These are phyloP conservation scores for Sebastes reedi DNA, from an alignment of 2,797 vertebrate genomes.

Conservation along the genomic window DNA sequence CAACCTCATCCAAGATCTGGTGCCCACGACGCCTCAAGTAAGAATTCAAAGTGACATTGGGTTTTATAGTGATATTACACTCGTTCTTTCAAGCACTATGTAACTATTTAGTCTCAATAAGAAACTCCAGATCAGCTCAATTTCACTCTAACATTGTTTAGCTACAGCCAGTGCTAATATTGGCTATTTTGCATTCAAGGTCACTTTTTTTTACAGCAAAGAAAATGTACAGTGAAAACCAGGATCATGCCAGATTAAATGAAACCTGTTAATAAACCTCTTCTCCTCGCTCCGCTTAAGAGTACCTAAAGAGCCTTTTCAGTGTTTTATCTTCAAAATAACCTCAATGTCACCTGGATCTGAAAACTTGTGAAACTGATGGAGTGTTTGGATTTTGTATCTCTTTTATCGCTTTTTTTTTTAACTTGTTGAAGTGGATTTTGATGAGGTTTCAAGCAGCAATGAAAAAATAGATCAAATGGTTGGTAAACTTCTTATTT, in stretches of 20 bases:
- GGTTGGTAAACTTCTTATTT: neutral
- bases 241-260: neutral
- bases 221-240: neutral
- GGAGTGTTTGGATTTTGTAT: neutral
- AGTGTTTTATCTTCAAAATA: slow-evolving; percentile 5
- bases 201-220: neutral
- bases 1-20: slow-evolving; percentile 95
- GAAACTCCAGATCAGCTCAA: neutral
- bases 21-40: slow-evolving; percentile 94
- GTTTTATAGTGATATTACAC: neutral
- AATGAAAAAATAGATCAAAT: slow-evolving; percentile 1
- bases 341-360: neutral
- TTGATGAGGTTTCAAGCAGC: neutral
- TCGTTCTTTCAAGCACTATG: neutral
- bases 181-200: neutral
- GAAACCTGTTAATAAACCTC: neutral
- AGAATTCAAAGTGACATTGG: neutral
- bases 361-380: neutral
- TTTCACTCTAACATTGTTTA: neutral
- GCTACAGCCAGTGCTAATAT: neutral
- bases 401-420: neutral
- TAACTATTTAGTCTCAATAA: neutral
- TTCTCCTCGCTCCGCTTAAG: neutral
- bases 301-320: neutral
- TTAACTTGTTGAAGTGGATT: slow-evolving; percentile 3